phyloP scores from a whole-genome alignment of 2,113 vertebrate genomes.

The Pteropus alecto region DNA sequence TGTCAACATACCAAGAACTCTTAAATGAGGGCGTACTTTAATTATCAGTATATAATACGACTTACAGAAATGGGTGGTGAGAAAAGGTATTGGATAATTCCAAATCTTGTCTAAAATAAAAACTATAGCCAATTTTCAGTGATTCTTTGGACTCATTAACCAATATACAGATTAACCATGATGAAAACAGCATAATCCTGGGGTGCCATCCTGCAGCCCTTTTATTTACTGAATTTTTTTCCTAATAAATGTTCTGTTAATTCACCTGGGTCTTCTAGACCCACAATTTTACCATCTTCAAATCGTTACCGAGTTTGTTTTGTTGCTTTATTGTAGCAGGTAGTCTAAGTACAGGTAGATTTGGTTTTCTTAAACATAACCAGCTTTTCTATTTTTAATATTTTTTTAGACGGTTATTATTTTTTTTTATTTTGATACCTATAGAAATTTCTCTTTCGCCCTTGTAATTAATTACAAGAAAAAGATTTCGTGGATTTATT shows the following conservation, averaged over 20 bases:
- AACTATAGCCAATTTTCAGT: background rate
- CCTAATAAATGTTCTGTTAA: background rate
- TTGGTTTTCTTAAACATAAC: background rate
- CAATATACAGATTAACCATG: background rate
- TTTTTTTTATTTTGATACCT: background rate
- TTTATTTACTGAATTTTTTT: background rate
- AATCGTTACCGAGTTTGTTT: background rate
- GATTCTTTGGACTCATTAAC: background rate
- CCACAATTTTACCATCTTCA: background rate
- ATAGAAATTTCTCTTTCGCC: background rate
- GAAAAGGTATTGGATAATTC: background rate
- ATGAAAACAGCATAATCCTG: background rate
- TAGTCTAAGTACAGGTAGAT: background rate
- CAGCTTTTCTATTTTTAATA: background rate
- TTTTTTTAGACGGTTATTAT: background rate
- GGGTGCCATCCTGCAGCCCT: background rate
- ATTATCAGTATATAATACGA: background rate
- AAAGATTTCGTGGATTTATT: background rate
- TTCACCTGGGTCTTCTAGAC: background rate
- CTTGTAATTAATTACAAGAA: background rate
- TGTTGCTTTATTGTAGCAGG: background rate
- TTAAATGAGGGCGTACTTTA: background rate
- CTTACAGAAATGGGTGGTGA: background rate
- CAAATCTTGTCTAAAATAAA: background rate
- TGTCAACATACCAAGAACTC: background rate